Percentiles rank a stretch among this genome's conserved stretches.
phyloP scores from a whole-genome alignment of 2,113 vertebrate genomes.

The Osmerus eperlanus region DNA sequence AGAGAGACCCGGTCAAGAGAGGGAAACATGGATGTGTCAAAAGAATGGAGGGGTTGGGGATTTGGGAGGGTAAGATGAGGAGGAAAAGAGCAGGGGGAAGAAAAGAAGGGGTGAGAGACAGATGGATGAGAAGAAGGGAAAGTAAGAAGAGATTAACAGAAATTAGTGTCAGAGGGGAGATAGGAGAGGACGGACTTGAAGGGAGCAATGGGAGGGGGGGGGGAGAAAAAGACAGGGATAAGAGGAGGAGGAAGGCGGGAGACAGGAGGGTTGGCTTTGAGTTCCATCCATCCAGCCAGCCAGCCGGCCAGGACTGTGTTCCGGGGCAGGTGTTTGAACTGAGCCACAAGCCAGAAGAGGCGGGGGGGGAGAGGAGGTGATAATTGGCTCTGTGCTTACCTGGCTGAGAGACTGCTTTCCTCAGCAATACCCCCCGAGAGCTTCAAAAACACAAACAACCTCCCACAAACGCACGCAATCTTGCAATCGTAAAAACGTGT shows the following conservation, averaged over 20 bases:
- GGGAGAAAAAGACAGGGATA: slow-evolving; percentile 29
- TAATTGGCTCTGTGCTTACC: slow-evolving; percentile 70
- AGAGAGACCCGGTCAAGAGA: slow-evolving; percentile 2
- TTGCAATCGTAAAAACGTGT: background rate
- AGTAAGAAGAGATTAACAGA: slow-evolving; percentile 13
- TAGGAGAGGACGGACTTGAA: background rate
- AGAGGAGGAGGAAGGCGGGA: slow-evolving; percentile 11
- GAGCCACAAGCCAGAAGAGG: slow-evolving; percentile 4
- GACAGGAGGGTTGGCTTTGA: background rate
- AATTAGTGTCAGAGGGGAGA: background rate
- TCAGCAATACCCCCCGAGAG: slow-evolving; percentile 27
- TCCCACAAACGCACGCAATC: slow-evolving; percentile 28
- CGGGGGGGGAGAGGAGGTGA: slow-evolving; percentile 49
- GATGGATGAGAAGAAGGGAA: background rate
- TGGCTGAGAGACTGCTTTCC: slow-evolving; percentile 56
- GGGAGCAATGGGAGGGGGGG: slow-evolving; percentile 23
- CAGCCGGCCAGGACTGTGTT: background rate
- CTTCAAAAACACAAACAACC: slow-evolving; percentile 15
- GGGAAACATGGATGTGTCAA: slow-evolving; percentile 2
- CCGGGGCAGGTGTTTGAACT: background rate
- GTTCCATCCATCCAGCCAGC: background rate
- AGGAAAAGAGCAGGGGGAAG: slow-evolving; percentile 38
- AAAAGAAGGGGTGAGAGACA: slow-evolving; percentile 18
- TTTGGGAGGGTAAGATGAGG: slow-evolving; percentile 8
- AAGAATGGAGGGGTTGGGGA: slow-evolving; percentile 8